Evolutionary conservation across 1,140 invertebrate species (phyloP), one percentile per base, ranked within the genome.

Genomic region (Varroa destructor): DNA sequence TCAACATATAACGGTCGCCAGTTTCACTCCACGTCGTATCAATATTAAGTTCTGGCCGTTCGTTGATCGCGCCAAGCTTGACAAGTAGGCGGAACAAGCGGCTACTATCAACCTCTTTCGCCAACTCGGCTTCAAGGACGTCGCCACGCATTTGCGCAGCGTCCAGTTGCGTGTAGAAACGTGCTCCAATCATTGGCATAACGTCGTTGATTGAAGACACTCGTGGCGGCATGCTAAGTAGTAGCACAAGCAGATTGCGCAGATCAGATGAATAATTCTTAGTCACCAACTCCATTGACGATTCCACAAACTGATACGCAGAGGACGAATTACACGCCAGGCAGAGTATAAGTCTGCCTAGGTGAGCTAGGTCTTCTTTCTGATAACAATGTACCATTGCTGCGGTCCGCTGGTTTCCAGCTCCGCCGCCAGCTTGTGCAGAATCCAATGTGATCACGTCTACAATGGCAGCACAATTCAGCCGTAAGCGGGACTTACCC

Each of bases 181-280:
- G 83, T 6, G 93, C 93, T 51, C 95, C 95, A 77, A 99, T 97
- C 91, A 97, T 97, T 8, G 94, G 94, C 95, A 98, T 97, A 73
- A 97, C 84, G 82, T 98, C 94, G 75, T 92, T 93, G 25, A 98
- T 88, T 74, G 55, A 70, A 56, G n/a, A 75, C n/a, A 73, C 61
- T 71, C 64, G 56, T 54, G 46, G 72, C 12, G 56, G 61, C 56
- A 43, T 55, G 74, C 56, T 73, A 75, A n/a, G 74, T 76, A 86
- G 86, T 80, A 84, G 94, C 91, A 93, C 82, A 76, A 97, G 90
- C 58, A 97, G 84, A 81, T 96, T 95, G 78, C 91, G 87, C 75
- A 98, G 85, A 84, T 98, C 94, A 36, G 86, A 82, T 43, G 93
- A 84, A 79, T 97, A 97, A 75, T 89, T 87, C 75, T 90, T 84